Conservation (phyloP, 1,140 invertebrate genomes). For the Oedothorax gibbosus region DNA sequence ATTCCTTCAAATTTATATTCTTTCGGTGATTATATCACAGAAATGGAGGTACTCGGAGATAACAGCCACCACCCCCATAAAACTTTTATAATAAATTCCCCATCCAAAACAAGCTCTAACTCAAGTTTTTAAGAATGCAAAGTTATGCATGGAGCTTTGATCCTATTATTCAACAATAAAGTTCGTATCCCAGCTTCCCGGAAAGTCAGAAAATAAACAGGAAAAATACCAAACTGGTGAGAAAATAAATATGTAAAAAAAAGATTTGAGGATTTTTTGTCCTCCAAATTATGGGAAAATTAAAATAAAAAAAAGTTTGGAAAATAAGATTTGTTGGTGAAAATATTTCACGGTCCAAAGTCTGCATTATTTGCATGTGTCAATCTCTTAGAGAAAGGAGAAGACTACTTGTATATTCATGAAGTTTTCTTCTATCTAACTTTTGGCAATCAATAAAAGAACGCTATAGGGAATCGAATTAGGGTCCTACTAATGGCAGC, state of each 20-base stretch:
- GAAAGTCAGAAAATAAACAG: slow-evolving; percentile 4
- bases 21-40: slow-evolving; percentile 19
- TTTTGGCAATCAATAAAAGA: slow-evolving; percentile 37
- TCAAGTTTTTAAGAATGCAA: slow-evolving; percentile 46
- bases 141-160: slow-evolving; percentile 39
- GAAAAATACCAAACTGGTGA: not conserved
- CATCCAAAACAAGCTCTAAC: slow-evolving; percentile 31
- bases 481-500: slow-evolving; percentile 42
- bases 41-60: slow-evolving; percentile 10
- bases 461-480: slow-evolving; percentile 44
- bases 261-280: slow-evolving; percentile 22
- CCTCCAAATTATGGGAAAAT: slow-evolving; percentile 25
- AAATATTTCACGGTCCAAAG: slow-evolving; percentile 48
- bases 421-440: not conserved
- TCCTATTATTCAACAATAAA: slow-evolving; percentile 34
- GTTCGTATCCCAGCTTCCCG: too few species aligned
- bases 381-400: slow-evolving; percentile 29
- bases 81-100: slow-evolving; percentile 49
- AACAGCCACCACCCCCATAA: slow-evolving; percentile 19
- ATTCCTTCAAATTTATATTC: slow-evolving; percentile 13
- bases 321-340: slow-evolving; percentile 21
- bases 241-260: not conserved
- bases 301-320: slow-evolving; percentile 8
- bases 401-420: not conserved
- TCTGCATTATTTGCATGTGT: slow-evolving; percentile 54